phyloP scores from a whole-genome alignment of 2,113 vertebrate genomes.

The Centrocercus urophasianus region DNA sequence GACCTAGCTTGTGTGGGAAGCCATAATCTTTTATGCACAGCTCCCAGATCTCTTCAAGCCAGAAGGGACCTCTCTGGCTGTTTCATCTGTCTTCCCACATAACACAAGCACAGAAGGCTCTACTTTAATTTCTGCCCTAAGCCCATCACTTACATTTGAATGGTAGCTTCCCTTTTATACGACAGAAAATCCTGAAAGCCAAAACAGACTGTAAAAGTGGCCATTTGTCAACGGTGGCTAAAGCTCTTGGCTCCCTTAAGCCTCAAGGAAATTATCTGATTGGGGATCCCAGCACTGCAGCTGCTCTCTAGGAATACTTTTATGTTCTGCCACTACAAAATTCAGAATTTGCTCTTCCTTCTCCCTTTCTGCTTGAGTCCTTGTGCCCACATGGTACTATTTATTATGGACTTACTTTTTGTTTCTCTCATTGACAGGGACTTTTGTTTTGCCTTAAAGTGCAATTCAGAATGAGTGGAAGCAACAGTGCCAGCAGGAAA shows the following conservation, averaged over 20 bases:
- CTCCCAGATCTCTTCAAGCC: background rate
- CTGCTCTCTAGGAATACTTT: background rate
- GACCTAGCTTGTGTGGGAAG: conserved; percentile 14
- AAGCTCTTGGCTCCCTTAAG: background rate
- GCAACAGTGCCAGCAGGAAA: background rate
- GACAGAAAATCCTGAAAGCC: conserved; percentile 4
- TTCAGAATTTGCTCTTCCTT: background rate
- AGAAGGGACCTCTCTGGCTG: background rate
- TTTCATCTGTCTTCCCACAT: background rate
- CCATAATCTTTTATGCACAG: background rate
- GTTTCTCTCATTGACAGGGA: background rate
- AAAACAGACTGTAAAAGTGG: background rate
- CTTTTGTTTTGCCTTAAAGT: background rate
- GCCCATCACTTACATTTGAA: background rate
- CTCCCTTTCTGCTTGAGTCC: background rate
- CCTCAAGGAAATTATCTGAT: background rate
- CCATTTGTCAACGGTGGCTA: conserved; percentile 10
- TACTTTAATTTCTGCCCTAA: conserved; percentile 18
- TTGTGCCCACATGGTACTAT: background rate
- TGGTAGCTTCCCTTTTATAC: background rate
- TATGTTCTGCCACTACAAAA: background rate
- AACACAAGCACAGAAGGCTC: background rate
- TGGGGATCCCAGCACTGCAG: background rate
- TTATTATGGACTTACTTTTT: background rate
- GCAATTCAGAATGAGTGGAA: background rate